Evolutionary conservation across 2,113 vertebrate species (phyloP).

Genomic region (Danionella cerebrum): DNA sequence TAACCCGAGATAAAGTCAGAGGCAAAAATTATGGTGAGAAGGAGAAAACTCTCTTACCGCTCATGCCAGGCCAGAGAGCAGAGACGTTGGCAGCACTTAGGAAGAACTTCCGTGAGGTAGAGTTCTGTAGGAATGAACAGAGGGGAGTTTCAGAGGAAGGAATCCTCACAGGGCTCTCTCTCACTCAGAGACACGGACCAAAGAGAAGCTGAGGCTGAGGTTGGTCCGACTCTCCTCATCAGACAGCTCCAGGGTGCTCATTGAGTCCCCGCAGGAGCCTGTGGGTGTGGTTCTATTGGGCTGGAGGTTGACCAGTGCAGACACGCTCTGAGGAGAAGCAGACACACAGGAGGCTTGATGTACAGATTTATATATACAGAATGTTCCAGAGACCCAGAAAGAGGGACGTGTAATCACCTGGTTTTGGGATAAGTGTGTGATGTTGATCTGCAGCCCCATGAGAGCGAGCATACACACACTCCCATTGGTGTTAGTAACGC

Average conservation of each 20-base stretch:
- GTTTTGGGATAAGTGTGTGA: conserved; percentile 64
- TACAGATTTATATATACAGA: no score
- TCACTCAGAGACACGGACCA: conserved; percentile 55
- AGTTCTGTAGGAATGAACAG: conserved; percentile 52
- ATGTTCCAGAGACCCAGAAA: no score
- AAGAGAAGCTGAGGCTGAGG: conserved; percentile 66
- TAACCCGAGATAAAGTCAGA: no score
- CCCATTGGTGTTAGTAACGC: conserved; percentile 58
- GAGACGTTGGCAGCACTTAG: conserved; percentile 50
- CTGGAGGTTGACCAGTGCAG: conserved; percentile 67
- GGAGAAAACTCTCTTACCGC: conserved; percentile 52
- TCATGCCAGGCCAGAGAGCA: conserved; percentile 53
- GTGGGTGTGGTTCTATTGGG: conserved; percentile 51
- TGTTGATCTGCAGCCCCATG: conserved; percentile 85
- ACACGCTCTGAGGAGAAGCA: conserved; percentile 49
- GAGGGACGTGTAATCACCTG: conserved; percentile 40
- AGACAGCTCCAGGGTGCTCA: conserved; percentile 58
- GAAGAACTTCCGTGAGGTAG: conserved; percentile 57
- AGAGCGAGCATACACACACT: conserved; percentile 76
- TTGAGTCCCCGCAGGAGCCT: conserved; percentile 59
- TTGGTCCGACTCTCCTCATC: conserved; percentile 38
- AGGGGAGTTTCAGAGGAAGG: background rate
- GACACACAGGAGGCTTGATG: background rate
- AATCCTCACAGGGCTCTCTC: background rate
- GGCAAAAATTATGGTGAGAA: no score